phyloP scores from a whole-genome alignment of 92 coral and sea anemone genomes.

The Galaxea fascicularis region DNA sequence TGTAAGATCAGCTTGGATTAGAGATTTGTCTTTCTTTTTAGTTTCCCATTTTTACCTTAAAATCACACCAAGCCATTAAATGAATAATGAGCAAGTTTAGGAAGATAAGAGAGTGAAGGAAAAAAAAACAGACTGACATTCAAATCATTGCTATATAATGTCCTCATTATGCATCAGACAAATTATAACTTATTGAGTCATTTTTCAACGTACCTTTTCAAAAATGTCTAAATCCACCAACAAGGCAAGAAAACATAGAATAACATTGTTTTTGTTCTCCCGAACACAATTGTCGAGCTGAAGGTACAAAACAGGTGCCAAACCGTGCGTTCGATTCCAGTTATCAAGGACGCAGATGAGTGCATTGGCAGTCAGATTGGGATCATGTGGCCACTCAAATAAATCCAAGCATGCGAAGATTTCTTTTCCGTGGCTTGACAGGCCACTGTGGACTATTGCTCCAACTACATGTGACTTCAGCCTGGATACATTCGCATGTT shows the following conservation, averaged over 20 bases:
- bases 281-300: constrained; percentile 59
- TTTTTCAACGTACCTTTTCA: constrained; percentile 43
- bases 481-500: neutral
- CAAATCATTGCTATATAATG: neutral
- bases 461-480: constrained; percentile 65
- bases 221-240: constrained; percentile 51
- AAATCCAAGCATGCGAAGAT: too few relatives aligned
- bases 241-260: constrained; percentile 34
- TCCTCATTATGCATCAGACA: neutral
- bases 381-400: too few relatives aligned
- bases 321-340: constrained; percentile 38
- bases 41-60: too few relatives aligned
- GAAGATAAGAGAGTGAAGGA: neutral
- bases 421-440: too few relatives aligned
- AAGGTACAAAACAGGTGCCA: too few relatives aligned
- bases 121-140: too few relatives aligned
- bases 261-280: constrained; percentile 60
- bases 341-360: constrained; percentile 15
- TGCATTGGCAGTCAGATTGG: too few relatives aligned
- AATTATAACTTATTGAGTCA: neutral
- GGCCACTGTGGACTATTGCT: too few relatives aligned
- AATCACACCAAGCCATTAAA: too few relatives aligned
- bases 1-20: neutral
- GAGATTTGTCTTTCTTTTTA: neutral
- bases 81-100: neutral